Conservation (phyloP, 2,797 vertebrate genomes). For the Fistularia commersonii region DNA sequence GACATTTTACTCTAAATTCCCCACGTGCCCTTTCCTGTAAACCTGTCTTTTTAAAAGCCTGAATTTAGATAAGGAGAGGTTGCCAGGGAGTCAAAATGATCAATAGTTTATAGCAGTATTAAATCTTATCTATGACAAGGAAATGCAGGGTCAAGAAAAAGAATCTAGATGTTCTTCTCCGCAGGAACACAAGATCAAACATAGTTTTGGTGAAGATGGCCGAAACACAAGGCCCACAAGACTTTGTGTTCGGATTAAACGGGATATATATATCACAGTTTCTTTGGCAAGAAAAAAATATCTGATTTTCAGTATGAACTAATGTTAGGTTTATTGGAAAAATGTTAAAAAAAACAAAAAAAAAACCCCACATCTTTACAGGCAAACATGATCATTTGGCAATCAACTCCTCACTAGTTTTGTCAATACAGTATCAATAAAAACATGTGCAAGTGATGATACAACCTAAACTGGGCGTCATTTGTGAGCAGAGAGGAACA, state of each 20-base stretch:
- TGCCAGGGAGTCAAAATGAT: constrained; percentile 58
- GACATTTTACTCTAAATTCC: constrained; percentile 10
- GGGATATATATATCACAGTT: not conserved
- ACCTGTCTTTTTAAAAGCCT: constrained; percentile 44
- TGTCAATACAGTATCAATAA: no score
- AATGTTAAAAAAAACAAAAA: not conserved
- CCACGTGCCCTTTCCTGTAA: constrained; percentile 31
- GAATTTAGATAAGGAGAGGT: constrained; percentile 67
- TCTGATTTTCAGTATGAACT: not conserved
- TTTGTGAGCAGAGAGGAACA: no score
- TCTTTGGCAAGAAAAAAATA: not conserved
- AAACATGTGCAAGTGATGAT: no score
- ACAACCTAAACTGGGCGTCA: no score
- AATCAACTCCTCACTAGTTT: no score
- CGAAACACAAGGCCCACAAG: no score
- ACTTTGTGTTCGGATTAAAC: no score
- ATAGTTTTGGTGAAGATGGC: not conserved
- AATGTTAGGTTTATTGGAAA: not conserved
- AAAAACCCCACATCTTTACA: not conserved
- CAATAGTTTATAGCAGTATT: constrained; percentile 31
- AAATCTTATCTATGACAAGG: constrained; percentile 57
- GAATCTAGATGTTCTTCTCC: constrained; percentile 1
- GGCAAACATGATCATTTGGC: no score
- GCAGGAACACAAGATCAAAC: constrained; percentile 26
- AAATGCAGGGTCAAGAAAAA: constrained; percentile 53